phyloP scores from a whole-genome alignment of 2,888 invertebrate genomes.

The Arrhopalites spinosus region DNA sequence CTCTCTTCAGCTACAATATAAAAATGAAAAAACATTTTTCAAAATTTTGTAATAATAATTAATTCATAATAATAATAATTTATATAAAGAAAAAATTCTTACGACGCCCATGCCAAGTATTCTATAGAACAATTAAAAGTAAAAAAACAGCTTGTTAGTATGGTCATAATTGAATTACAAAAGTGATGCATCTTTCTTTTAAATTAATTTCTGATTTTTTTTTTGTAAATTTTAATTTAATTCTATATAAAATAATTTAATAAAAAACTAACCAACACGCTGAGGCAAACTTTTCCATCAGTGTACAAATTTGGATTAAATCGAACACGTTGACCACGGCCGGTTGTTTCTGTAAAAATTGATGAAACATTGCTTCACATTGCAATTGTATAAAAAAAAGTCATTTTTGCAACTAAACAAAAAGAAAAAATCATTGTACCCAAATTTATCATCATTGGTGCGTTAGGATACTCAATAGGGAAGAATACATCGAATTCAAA shows the following conservation, averaged over 20 bases:
- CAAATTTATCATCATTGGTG: conserved; percentile 87
- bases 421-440: too few relatives aligned
- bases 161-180: too few relatives aligned
- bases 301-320: conserved; percentile 94
- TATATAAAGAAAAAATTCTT: background rate
- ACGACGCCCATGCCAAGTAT: conserved; percentile 67
- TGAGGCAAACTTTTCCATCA: conserved; percentile 94
- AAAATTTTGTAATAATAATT: too few relatives aligned
- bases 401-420: too few relatives aligned
- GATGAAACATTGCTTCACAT: too few relatives aligned
- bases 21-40: background rate
- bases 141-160: too few relatives aligned
- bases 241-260: too few relatives aligned
- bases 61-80: background rate
- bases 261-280: conserved; percentile 94
- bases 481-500: conserved; percentile 88
- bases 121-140: too few relatives aligned
- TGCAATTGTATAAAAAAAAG: too few relatives aligned
- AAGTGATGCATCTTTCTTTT: too few relatives aligned
- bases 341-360: conserved; percentile 74
- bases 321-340: conserved; percentile 80
- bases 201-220: too few relatives aligned
- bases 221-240: too few relatives aligned
- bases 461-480: conserved; percentile 74
- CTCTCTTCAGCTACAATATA: conserved; percentile 78